Evolutionary conservation across 1,140 invertebrate genomes (phyloP).

Genomic region (Epicauta chinensis): DNA sequence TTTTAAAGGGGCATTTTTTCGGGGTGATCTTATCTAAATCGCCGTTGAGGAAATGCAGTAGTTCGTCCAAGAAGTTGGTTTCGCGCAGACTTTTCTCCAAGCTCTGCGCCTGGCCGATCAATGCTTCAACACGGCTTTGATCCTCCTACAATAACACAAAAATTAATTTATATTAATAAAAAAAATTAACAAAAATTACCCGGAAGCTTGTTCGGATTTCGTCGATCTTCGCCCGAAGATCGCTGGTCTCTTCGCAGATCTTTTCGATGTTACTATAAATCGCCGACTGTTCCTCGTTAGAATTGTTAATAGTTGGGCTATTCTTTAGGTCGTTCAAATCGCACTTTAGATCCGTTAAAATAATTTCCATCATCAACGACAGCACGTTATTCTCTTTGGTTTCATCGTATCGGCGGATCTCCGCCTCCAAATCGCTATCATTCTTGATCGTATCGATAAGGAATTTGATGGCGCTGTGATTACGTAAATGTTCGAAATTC

Average conservation of each 20-base stretch:
- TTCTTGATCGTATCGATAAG: neutral
- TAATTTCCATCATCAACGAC: slow-evolving; percentile 29
- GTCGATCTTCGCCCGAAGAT: slow-evolving; percentile 16
- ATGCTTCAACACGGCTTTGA: slow-evolving; percentile 15
- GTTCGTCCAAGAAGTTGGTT: slow-evolving; percentile 27
- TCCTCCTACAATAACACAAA: slow-evolving; percentile 14
- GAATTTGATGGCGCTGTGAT: slow-evolving; percentile 9
- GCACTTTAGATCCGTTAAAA: slow-evolving; percentile 23
- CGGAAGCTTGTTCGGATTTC: slow-evolving; percentile 24
- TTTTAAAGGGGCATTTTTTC: slow-evolving; percentile 29
- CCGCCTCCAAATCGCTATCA: slow-evolving; percentile 10
- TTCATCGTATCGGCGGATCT: slow-evolving; percentile 22
- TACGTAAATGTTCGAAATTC: slow-evolving; percentile 15
- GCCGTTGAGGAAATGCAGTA: slow-evolving; percentile 28
- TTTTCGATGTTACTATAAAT: slow-evolving; percentile 19
- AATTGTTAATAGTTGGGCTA: too few species aligned
- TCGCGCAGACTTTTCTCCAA: slow-evolving; percentile 25
- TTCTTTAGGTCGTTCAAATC: slow-evolving; percentile 14
- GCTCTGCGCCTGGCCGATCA: slow-evolving; percentile 17
- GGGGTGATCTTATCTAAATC: slow-evolving; percentile 27
- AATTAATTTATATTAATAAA: too few species aligned
- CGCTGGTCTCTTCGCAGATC: slow-evolving; percentile 20
- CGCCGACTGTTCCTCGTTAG: too few species aligned
- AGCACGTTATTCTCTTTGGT: slow-evolving; percentile 26
- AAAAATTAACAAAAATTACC: slow-evolving; percentile 2